A percentile compares a stretch with the other conserved stretches of the same genome.
Conservation (phyloP, 2,113 vertebrate species). For the Pogona vitticeps region DNA sequence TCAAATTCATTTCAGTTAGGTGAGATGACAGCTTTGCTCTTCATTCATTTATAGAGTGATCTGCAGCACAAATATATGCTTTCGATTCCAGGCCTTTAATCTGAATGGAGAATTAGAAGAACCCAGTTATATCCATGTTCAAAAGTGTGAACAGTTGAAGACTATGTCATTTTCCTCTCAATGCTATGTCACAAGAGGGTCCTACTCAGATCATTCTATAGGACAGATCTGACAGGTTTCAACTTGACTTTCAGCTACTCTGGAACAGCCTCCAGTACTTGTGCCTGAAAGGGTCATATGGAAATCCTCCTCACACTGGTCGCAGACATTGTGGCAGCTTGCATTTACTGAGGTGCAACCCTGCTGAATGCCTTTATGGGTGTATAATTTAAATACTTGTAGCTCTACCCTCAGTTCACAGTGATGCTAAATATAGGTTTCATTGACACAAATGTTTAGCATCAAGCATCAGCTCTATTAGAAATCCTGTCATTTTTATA, state of each 20-base stretch:
- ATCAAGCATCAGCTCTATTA: constrained; percentile 8
- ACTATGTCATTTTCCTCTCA: constrained; percentile 24
- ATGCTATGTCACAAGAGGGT: constrained; percentile 34
- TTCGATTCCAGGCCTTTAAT: background rate
- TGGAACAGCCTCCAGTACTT: constrained; percentile 14
- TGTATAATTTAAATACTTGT: constrained; percentile 30
- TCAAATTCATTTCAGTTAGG: constrained; percentile 4
- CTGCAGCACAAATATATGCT: background rate
- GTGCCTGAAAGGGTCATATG: constrained; percentile 28
- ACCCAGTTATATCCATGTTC: constrained; percentile 42
- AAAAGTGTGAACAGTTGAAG: background rate
- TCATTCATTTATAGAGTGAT: background rate
- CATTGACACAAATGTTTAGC: constrained; percentile 38
- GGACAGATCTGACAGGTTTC: constrained; percentile 8
- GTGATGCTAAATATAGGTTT: constrained; percentile 46
- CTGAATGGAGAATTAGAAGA: constrained; percentile 11
- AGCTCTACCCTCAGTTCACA: constrained; percentile 45
- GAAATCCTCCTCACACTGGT: constrained; percentile 30
- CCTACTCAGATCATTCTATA: constrained; percentile 38
- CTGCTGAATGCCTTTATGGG: constrained; percentile 43
- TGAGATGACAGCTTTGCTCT: constrained; percentile 36
- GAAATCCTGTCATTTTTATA: constrained; percentile 25
- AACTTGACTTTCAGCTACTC: constrained; percentile 37
- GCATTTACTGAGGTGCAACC: constrained; percentile 41
- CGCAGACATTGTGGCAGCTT: constrained; percentile 16